These are phyloP conservation scores for Ciconia boyciana DNA, from an alignment of 2,113 vertebrate genomes.

Conservation along the genomic window DNA sequence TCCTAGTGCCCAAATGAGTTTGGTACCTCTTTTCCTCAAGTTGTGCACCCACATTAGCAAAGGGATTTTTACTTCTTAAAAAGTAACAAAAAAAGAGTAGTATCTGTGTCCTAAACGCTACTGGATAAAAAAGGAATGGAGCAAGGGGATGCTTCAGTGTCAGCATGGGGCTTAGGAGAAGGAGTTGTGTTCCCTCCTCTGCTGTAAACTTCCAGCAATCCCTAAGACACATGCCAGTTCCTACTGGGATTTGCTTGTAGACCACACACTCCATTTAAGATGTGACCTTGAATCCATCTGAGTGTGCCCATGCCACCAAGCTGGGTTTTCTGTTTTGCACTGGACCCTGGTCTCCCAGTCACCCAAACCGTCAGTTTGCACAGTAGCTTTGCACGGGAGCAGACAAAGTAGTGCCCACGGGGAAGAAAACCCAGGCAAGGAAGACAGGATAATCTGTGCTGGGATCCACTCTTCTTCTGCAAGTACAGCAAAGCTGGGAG, in stretches of 20 bases:
- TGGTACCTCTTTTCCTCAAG: background rate
- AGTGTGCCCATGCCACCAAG: background rate
- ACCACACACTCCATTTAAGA: background rate
- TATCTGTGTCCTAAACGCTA: background rate
- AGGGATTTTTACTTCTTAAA: background rate
- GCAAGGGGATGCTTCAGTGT: background rate
- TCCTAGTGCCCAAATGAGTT: background rate
- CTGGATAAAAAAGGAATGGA: background rate
- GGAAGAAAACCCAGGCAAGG: background rate
- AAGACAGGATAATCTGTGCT: background rate
- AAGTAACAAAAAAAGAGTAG: background rate
- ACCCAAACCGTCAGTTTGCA: background rate
- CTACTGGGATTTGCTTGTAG: background rate
- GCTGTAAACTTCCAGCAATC: background rate
- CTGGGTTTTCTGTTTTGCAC: background rate
- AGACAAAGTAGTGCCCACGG: background rate
- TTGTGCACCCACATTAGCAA: background rate
- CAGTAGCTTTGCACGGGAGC: background rate
- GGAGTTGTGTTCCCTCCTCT: background rate
- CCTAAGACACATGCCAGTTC: background rate
- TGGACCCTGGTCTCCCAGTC: background rate
- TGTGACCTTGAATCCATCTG: background rate
- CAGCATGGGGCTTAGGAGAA: background rate
- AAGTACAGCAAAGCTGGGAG: background rate
- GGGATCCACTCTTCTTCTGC: background rate